These are phyloP conservation scores for Enteromius thamalakanensis DNA, from an alignment of 2,797 vertebrate species.

Conservation along the genomic window DNA sequence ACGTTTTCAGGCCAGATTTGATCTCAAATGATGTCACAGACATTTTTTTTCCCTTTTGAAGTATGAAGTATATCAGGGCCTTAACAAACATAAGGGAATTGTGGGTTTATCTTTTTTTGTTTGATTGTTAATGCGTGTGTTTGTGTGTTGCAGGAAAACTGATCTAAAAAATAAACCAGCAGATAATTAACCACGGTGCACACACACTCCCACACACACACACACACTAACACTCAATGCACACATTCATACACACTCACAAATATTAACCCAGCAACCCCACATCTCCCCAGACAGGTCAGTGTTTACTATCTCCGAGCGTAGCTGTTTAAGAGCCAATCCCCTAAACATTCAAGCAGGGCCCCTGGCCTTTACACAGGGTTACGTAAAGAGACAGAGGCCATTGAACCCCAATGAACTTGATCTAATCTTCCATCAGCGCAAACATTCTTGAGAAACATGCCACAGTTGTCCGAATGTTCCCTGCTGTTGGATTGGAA, in stretches of 20 bases:
- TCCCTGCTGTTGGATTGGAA: neutral
- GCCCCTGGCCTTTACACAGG: slow-evolving; percentile 18
- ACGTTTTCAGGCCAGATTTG: neutral
- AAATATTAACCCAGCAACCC: slow-evolving; percentile 23
- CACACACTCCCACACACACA: neutral
- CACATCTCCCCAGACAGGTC: slow-evolving; percentile 16
- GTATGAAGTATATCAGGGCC: neutral
- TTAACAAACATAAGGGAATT: neutral
- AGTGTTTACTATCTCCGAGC: slow-evolving; percentile 21
- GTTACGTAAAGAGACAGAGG: slow-evolving; percentile 45
- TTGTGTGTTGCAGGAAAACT: neutral
- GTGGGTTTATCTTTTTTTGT: neutral
- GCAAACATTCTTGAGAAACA: slow-evolving; percentile 25
- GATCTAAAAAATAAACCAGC: slow-evolving; percentile 25
- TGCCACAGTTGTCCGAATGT: neutral
- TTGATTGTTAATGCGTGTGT: neutral
- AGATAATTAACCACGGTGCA: slow-evolving; percentile 11
- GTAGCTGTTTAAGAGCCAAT: slow-evolving; percentile 16
- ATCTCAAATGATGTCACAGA: neutral
- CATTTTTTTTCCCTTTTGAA: neutral
- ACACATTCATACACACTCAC: slow-evolving; percentile 24
- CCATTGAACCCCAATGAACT: slow-evolving; percentile 32
- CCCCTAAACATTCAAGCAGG: slow-evolving; percentile 26
- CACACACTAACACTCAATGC: slow-evolving; percentile 1
- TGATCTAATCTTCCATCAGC: slow-evolving; percentile 40